Conservation (phyloP, 2,888 invertebrate species). For the Cordilura impudica region DNA sequence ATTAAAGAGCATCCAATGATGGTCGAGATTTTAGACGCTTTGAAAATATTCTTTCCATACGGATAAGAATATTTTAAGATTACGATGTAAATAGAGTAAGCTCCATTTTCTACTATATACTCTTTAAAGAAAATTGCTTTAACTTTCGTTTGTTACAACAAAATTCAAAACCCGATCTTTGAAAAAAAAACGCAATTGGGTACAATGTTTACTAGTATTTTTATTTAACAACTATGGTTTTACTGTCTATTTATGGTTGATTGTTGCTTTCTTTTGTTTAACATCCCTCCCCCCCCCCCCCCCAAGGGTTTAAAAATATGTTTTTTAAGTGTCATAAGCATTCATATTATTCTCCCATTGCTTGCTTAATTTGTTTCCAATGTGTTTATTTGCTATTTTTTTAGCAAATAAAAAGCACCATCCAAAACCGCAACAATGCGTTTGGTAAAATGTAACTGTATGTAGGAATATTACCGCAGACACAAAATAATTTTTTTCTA, state of each 20-base stretch:
- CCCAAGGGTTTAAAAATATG: background rate
- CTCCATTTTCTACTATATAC: too few relatives aligned
- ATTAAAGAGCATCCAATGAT: too few relatives aligned
- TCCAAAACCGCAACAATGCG: conserved; percentile 2
- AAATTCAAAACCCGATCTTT: too few relatives aligned
- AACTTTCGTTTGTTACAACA: too few relatives aligned
- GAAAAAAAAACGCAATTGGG: too few relatives aligned
- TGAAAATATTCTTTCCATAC: too few relatives aligned
- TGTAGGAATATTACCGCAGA: background rate
- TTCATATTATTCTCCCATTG: background rate
- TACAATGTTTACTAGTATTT: too few relatives aligned
- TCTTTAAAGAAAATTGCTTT: too few relatives aligned
- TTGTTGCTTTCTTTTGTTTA: background rate
- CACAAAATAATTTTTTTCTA: background rate
- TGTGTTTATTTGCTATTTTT: background rate
- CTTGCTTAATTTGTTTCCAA: background rate
- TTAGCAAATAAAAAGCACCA: background rate
- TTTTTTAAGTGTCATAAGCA: conserved; percentile 6
- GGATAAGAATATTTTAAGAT: too few relatives aligned
- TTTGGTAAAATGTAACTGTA: background rate
- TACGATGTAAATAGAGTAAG: too few relatives aligned
- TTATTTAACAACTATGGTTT: background rate
- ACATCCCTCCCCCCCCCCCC: too few relatives aligned
- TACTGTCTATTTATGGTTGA: background rate
- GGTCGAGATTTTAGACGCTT: too few relatives aligned